Percentiles rank a stretch among this genome's conserved stretches.
These are phyloP conservation scores for Sigmodon hispidus DNA, from an alignment of 2,113 vertebrate genomes.

Conservation along the genomic window DNA sequence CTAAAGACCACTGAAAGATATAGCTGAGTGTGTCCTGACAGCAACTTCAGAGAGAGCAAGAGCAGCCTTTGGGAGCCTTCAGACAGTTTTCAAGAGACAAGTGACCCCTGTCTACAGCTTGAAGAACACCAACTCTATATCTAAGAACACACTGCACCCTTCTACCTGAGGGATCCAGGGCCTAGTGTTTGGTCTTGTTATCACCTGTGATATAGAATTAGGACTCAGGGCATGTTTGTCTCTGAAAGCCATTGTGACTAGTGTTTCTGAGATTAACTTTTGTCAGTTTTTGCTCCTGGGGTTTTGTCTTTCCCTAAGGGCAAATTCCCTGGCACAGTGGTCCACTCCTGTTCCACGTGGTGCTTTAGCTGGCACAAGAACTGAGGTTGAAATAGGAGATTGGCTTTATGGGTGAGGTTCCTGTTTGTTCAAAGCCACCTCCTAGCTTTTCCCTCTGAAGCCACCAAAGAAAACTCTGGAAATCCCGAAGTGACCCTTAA, in stretches of 20 bases:
- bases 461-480: slow-evolving; percentile 78
- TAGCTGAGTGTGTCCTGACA: neutral
- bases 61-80: neutral
- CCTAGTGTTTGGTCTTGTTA: slow-evolving; percentile 62
- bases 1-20: neutral
- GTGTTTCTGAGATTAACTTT: slow-evolving; percentile 51
- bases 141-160: neutral
- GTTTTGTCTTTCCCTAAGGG: slow-evolving; percentile 44
- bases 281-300: slow-evolving; percentile 21
- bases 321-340: slow-evolving; percentile 58
- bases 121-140: neutral
- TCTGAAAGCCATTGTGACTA: slow-evolving; percentile 6
- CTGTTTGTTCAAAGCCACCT: slow-evolving; percentile 77
- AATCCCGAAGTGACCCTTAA: slow-evolving; percentile 74
- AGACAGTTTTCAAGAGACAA: neutral
- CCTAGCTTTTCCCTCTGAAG: slow-evolving; percentile 56
- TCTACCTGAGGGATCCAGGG: neutral
- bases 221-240: slow-evolving; percentile 8
- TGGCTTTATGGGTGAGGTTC: slow-evolving; percentile 76
- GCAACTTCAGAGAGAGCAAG: neutral
- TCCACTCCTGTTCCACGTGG: slow-evolving; percentile 17
- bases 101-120: neutral
- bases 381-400: slow-evolving; percentile 77
- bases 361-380: slow-evolving; percentile 72
- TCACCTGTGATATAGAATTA: slow-evolving; percentile 59